Base-by-base conservation (phyloP, 1,140 invertebrate genomes). In the Camponotus vicinus region DNA sequence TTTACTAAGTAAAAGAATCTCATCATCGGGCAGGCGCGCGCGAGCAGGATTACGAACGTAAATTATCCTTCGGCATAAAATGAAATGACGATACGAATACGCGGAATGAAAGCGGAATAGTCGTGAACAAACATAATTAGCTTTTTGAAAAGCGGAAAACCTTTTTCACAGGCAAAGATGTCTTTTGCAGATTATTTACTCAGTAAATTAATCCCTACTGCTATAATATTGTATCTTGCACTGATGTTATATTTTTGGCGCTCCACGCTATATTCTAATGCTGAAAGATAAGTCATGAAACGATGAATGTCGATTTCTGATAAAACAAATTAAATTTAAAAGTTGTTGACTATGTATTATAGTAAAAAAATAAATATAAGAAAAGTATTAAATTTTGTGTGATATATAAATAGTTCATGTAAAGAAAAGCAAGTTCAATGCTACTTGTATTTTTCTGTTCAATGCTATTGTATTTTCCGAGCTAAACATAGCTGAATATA, bases 101-200 rank as follows among this genome's bases (percentile, higher is more conserved):
- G 32, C 42, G 18, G 6, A 42, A 37, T 55, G n/a, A 34, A 63
- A 18, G n/a, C 59, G 37, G 57, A 84, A 87, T 87, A 63, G 63
- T 82, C 42, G 78, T 61, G 79, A 73, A 84, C 73, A 83, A 77
- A 85, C 67, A 69, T 87, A 87, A 88, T 89, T 85, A 89, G 67
- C 63, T 88, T 79, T 87, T 88, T 75, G 61, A 88, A 21, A 80
- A 67, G 66, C 42, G 77, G 42, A 85, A 63, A 73, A 64, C 37
- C 40, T 66, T 67, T 42, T 78, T 40, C 77, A 32, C 59, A 52
- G 63, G 84, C 78, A 80, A 71, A 86, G 70, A 90, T 71, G 87
- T 90, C 85, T 61, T 63, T 85, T 52, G 85, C 79, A 89, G 89
- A 90, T 89, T 89, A 87, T 90, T 79, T 87, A 79, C 18, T 63